Base-by-base conservation (phyloP, 1,140 invertebrate species). In the Neodiprion lecontei region DNA sequence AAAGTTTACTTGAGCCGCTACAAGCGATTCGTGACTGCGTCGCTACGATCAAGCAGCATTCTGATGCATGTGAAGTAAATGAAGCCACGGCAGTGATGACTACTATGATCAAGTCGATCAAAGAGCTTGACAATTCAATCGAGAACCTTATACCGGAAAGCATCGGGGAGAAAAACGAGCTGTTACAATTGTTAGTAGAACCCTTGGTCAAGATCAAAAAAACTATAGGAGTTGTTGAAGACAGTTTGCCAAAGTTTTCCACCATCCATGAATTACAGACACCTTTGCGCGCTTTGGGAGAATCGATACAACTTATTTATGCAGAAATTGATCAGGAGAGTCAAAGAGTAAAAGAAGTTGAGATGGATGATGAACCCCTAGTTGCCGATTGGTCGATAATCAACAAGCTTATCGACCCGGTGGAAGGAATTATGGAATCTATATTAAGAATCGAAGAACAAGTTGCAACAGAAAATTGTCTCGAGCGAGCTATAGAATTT, bases 341-440 rank as follows among this genome's bases (percentile, higher is more conserved):
- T 5, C 53, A 69, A 23, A 4, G 67, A 23, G 17, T 69, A 11
- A 17, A 68, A 68, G 61, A 14, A 21, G 40, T 47, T 14, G 67
- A 69, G n/a, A 21, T 65, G 12, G 67, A 21, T 17, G 40, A 21
- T 14, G 40, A 69, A 23, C 4, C 67, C 10, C 11, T 69, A 23
- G 67, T 23, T 12, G 67, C 67, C 12, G 67, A 69, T 21, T 69
- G 67, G 67, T 69, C 67, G 67, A 69, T 69, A 17, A 69, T 69
- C 12, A 69, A 69, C 21, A 7, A 69, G 17, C 40, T 69, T 11
- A 69, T 69, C 7, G 9, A 23, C 3, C 67, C 67, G 7, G 21
- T 69, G 67, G 40, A 69, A 23, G 67, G 67, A 69, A 9, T 69
- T 11, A 69, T 23, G 40, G 67, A 69, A 21, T 21, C 67, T 47